Base-by-base conservation (phyloP, 1,140 invertebrate species). In the Scylla paramamosain region DNA sequence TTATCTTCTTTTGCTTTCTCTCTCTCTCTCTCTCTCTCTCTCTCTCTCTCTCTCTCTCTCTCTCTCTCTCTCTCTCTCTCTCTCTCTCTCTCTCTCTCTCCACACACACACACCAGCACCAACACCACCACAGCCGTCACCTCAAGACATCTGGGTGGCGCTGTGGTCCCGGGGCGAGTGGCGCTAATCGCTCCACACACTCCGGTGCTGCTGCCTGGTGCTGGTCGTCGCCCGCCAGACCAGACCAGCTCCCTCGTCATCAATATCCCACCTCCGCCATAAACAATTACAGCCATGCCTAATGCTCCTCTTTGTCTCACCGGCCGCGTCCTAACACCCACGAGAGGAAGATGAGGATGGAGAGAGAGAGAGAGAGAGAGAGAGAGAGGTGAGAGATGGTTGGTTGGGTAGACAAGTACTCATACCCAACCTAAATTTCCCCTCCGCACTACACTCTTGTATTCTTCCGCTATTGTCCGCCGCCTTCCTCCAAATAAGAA, bases 211-310 rank as follows among this genome's bases (percentile, higher is more conserved):
- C 39, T 39, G 39, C 1, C 39, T 39, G 39, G 39, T 39, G 39
- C 39, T 59, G 52, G 52, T 87, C 84, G 84, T 87, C 31, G 39
- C 31, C 84, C 39, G 84, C 39, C 84, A 32, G 39, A 20, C 84
- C 84, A 32, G 39, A 20, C 84, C 31, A 8, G 84, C 39, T 32
- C 14, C 84, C 84, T 20, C 84, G 84, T 46, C 84, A 87, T 87
- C 84, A 87, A 87, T 87, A 87, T 87, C 39, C 84, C 84, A 39
- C 84, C 14, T 16, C 29, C 84, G 25, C 84, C 31, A 46, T 87
- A 87, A 87, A 87, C 84, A 87, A 46, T 87, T 87, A 87, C 84
- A 87, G 39, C 31, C 84, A 87, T 87, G 39, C 84, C 84, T 87
- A 87, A 87, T 87, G 84, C 39, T 32, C 31, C 84, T 87, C 67